Conservation (phyloP, 2,888 invertebrate genomes). For the Tinea trinotella region DNA sequence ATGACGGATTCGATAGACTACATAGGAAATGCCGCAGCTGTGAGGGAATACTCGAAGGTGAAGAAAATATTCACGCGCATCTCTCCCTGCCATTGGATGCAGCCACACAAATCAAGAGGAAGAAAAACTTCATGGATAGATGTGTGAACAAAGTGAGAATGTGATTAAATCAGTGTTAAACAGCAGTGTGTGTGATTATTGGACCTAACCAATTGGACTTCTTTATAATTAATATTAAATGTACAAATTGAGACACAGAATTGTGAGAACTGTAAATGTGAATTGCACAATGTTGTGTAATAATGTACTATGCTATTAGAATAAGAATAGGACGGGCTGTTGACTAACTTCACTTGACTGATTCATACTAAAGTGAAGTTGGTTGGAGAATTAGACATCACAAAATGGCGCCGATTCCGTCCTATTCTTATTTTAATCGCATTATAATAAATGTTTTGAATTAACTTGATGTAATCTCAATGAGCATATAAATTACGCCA, state of each 20-base stretch:
- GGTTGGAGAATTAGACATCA: too few relatives aligned
- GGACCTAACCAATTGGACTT: constrained; percentile 53
- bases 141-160: constrained; percentile 88
- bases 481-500: constrained; percentile 39
- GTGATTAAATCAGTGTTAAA: constrained; percentile 52
- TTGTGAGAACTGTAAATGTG: constrained; percentile 43
- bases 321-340: too few relatives aligned
- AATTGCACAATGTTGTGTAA: constrained; percentile 5
- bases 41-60: constrained; percentile 73
- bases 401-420: too few relatives aligned
- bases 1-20: constrained; percentile 45
- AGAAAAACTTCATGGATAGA: constrained; percentile 88
- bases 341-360: too few relatives aligned
- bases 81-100: constrained; percentile 72
- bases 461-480: constrained; percentile 54
- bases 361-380: too few relatives aligned
- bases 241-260: constrained; percentile 67
- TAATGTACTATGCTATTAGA: too few relatives aligned
- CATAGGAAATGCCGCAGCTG: constrained; percentile 73
- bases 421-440: too few relatives aligned
- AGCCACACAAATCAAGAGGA: constrained; percentile 75
- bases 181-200: constrained; percentile 57
- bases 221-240: constrained; percentile 45
- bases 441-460: neutral
- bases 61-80: constrained; percentile 66